These are phyloP conservation scores for Coremacera marginata DNA, from an alignment of 2,888 invertebrate genomes.

Conservation along the genomic window DNA sequence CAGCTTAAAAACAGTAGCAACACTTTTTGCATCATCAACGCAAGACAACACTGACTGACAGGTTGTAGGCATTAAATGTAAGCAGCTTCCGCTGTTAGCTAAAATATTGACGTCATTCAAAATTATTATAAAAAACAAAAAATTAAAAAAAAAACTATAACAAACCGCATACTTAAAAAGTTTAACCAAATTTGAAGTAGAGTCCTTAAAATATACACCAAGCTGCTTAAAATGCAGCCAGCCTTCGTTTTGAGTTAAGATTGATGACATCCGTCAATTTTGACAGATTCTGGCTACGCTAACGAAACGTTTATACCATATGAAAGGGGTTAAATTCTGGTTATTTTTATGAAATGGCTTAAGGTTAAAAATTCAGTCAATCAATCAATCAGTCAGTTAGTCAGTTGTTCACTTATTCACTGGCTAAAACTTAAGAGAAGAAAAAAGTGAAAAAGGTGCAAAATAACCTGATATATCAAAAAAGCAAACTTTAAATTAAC, in stretches of 20 bases:
- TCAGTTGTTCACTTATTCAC: too few relatives aligned
- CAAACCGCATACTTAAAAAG: not conserved
- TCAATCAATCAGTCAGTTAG: too few relatives aligned
- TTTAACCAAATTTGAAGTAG: not conserved
- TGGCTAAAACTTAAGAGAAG: not conserved
- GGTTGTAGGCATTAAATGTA: not conserved
- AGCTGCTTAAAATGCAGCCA: not conserved
- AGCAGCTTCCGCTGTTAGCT: not conserved
- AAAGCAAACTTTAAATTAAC: too few relatives aligned
- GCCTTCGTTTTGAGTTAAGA: slow-evolving; percentile 17
- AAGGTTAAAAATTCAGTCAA: not conserved
- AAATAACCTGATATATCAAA: too few relatives aligned
- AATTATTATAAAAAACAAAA: not conserved
- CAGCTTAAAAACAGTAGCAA: not conserved
- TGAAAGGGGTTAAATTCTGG: too few relatives aligned
- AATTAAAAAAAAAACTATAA: not conserved
- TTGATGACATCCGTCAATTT: slow-evolving; percentile 53
- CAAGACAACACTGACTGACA: not conserved
- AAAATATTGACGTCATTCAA: not conserved
- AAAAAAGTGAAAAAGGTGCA: too few relatives aligned
- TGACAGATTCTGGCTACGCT: slow-evolving; percentile 42
- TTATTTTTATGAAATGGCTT: slow-evolving; percentile 5
- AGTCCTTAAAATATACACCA: not conserved
- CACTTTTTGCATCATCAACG: not conserved
- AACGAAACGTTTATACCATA: not conserved